Evolutionary conservation across 2,797 vertebrate species (phyloP).

Genomic region (Staurois parvus): DNA sequence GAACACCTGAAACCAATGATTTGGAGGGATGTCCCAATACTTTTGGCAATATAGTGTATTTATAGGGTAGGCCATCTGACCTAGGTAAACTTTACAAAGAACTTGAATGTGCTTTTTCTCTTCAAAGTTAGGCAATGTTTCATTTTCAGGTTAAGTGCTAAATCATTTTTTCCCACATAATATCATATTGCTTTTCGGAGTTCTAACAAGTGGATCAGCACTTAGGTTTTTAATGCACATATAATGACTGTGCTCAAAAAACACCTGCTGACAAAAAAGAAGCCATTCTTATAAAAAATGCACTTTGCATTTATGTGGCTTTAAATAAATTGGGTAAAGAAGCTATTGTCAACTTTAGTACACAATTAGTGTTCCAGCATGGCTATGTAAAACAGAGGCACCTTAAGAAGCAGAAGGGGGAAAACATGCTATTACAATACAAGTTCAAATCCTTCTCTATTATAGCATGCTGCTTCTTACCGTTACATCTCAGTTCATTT

Average conservation of each 20-base stretch:
- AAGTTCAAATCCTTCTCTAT: slow-evolving; percentile 51
- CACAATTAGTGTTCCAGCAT: slow-evolving; percentile 58
- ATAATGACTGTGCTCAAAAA: slow-evolving; percentile 57
- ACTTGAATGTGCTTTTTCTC: slow-evolving; percentile 24
- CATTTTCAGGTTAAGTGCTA: slow-evolving; percentile 49
- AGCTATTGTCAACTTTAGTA: slow-evolving; percentile 57
- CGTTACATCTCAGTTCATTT: slow-evolving; percentile 43
- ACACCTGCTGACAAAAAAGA: slow-evolving; percentile 55
- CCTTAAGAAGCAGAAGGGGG: slow-evolving; percentile 43
- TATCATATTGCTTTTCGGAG: slow-evolving; percentile 55
- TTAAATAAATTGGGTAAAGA: slow-evolving; percentile 61
- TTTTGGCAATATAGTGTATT: not conserved
- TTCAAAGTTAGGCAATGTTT: slow-evolving; percentile 50
- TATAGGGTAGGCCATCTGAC: not conserved
- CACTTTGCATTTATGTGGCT: slow-evolving; percentile 58
- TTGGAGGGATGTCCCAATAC: no score
- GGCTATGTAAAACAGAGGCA: slow-evolving; percentile 50
- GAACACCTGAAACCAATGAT: no score
- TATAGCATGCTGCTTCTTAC: slow-evolving; percentile 44
- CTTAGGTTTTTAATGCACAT: slow-evolving; percentile 60
- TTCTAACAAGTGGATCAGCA: slow-evolving; percentile 57
- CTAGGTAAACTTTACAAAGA: slow-evolving; percentile 45
- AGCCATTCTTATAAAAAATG: slow-evolving; percentile 49
- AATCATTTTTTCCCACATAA: slow-evolving; percentile 55
- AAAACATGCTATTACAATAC: slow-evolving; percentile 60